These are phyloP conservation scores for Drosophila tsacasi DNA, from an alignment of 1,140 invertebrate genomes.

Conservation along the genomic window DNA sequence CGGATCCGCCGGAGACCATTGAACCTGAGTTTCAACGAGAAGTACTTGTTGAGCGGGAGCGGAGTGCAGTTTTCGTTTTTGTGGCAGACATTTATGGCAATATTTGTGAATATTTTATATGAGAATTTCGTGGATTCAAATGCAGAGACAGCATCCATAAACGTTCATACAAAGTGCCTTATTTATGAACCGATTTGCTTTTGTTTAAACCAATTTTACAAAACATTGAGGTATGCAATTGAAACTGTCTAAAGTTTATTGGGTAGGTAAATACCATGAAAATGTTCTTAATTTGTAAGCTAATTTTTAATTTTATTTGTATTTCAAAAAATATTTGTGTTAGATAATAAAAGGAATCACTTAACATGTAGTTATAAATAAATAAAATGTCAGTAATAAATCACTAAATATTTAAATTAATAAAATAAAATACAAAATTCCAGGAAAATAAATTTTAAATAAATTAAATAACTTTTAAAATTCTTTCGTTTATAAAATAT, in stretches of 20 bases:
- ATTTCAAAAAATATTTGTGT: no score
- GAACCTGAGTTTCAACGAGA: conserved; percentile 19
- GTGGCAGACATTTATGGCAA: conserved; percentile 23
- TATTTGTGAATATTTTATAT: conserved; percentile 40
- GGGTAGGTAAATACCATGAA: background rate
- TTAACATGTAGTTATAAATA: no score
- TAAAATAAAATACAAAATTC: background rate
- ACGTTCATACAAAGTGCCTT: conserved; percentile 17
- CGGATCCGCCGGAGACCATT: conserved; percentile 19
- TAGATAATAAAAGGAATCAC: no score
- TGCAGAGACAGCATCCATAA: conserved; percentile 19
- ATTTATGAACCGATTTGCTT: conserved; percentile 18
- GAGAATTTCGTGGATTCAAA: conserved; percentile 24
- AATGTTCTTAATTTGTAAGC: background rate
- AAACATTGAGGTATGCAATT: background rate
- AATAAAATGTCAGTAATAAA: no score
- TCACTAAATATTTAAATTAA: background rate
- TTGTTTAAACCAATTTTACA: conserved; percentile 9
- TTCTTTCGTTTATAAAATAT: conserved; percentile 1
- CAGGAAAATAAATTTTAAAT: background rate
- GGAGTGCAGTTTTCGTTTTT: background rate
- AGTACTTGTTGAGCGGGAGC: conserved; percentile 36
- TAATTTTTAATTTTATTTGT: no score
- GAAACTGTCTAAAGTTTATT: background rate
- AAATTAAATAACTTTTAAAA: background rate